A percentile compares a stretch with the other conserved stretches of the same genome.
Conservation (phyloP, 1,140 invertebrate genomes). For the Rhyzopertha dominica region DNA sequence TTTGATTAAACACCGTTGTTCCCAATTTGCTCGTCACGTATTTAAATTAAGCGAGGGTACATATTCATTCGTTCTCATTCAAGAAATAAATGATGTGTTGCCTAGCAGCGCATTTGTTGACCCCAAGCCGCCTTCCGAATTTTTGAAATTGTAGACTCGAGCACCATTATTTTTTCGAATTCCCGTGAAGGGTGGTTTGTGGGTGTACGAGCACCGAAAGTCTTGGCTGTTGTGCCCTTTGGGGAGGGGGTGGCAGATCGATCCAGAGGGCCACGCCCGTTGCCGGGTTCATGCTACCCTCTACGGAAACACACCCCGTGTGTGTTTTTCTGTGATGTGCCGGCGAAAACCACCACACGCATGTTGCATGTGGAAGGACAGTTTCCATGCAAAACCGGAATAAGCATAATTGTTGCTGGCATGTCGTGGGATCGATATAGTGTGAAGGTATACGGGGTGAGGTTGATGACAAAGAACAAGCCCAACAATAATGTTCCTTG, state of each 20-base stretch:
- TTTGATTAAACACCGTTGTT: too few species aligned
- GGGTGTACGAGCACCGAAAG: neutral
- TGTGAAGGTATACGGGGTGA: too few species aligned
- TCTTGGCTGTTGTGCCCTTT: neutral
- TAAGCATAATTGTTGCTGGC: too few species aligned
- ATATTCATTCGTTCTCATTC: neutral
- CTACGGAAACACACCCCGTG: neutral
- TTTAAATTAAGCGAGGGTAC: too few species aligned
- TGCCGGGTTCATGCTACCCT: slow-evolving; percentile 12
- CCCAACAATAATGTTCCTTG: too few species aligned
- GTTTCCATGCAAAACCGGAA: too few species aligned
- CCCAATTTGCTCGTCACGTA: too few species aligned
- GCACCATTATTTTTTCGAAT: neutral
- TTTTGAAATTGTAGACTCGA: neutral
- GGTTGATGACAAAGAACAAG: too few species aligned
- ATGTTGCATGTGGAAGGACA: too few species aligned
- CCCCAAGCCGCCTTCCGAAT: neutral
- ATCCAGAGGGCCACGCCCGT: slow-evolving; percentile 14
- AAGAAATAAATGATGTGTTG: neutral
- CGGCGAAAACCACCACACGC: too few species aligned
- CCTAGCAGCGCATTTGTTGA: neutral
- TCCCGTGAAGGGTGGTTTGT: neutral
- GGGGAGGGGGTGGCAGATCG: slow-evolving; percentile 9
- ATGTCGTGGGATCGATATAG: too few species aligned
- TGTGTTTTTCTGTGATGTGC: too few species aligned